Base-by-base conservation (phyloP, 2,797 vertebrate genomes). In the Taenioides sp. region DNA sequence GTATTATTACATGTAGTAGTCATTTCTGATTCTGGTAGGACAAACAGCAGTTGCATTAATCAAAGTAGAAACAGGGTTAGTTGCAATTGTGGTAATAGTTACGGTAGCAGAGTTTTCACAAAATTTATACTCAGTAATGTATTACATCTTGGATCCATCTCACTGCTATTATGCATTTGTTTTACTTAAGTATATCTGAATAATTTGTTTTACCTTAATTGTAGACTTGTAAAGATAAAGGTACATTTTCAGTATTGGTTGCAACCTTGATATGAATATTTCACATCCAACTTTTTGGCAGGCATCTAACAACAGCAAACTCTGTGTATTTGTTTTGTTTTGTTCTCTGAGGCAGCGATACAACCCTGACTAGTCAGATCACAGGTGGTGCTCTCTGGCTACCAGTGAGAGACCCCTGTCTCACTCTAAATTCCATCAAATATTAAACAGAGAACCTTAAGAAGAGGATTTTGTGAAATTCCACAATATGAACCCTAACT, bases 381-480 rank as follows among this genome's bases (percentile, higher is more conserved):
- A 54, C 58, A 67, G 70, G 65, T 69, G 70, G 65, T 69, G 14
- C 40, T 78, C 71, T 68, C 66, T 59, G 40, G 10, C 61, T 9
- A 71, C 31, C 77, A 76, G 67, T 66, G 27, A 74, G 67, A 62
- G 22, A 62, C 67, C 63, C 20, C 25, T 63, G 34, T 69, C 16
- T 67, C 70, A 9, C 68, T 76, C 60, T 60, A 75, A 50, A 80
- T 70, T 67, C 57, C 72, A 84, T 82, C 71, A 80, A 77, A 74
- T 83, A 84, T 84, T 72, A 82, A 63, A 75, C 73, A 65, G 37
- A 65, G 69, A 62, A 71, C 75, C 57, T 69, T 74, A 40, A 78
- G 64, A 71, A 64, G 43, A 67, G 34, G 71, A 63, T 84, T 76
- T 68, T 34, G 4, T 49, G 17, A 74, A 80, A 70, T 71, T 57